A percentile compares a stretch with the other conserved stretches of the same genome.
Conservation (phyloP, 1,140 invertebrate species). For the Sitophilus oryzae region DNA sequence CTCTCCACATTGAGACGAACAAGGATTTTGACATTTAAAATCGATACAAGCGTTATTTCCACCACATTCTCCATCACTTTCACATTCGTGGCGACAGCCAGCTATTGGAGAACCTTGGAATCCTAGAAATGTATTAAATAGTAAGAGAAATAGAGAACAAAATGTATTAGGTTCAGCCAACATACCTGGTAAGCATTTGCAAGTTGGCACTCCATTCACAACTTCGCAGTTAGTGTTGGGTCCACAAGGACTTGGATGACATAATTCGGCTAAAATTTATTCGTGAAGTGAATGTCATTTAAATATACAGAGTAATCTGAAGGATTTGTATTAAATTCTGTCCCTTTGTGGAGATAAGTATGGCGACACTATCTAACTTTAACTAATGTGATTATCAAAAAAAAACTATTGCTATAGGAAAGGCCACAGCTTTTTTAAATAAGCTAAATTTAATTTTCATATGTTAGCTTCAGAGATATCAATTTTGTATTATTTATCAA, state of each 20-base stretch:
- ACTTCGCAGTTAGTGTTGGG: constrained; percentile 73
- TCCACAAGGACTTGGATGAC: constrained; percentile 74
- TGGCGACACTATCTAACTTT: too few species aligned
- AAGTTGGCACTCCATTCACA: constrained; percentile 65
- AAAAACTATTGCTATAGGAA: too few species aligned
- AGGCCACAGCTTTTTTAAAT: too few species aligned
- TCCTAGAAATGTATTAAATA: background rate
- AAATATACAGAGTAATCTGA: too few species aligned
- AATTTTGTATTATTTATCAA: too few species aligned
- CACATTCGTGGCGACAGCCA: constrained; percentile 74
- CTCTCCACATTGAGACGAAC: constrained; percentile 65
- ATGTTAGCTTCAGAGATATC: too few species aligned
- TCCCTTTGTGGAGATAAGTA: too few species aligned
- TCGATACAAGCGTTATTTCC: constrained; percentile 64
- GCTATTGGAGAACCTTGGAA: constrained; percentile 66
- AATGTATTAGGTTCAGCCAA: constrained; percentile 1
- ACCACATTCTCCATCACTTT: constrained; percentile 66
- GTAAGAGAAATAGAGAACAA: background rate
- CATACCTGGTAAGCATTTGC: constrained; percentile 53
- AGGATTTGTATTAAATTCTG: too few species aligned
- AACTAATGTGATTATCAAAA: too few species aligned
- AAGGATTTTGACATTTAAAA: constrained; percentile 73
- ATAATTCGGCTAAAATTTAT: constrained; percentile 57
- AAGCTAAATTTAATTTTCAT: too few species aligned
- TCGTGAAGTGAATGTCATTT: too few species aligned